Conservation (phyloP, 2,797 vertebrate species). For the Microctenopoma lineatum region DNA sequence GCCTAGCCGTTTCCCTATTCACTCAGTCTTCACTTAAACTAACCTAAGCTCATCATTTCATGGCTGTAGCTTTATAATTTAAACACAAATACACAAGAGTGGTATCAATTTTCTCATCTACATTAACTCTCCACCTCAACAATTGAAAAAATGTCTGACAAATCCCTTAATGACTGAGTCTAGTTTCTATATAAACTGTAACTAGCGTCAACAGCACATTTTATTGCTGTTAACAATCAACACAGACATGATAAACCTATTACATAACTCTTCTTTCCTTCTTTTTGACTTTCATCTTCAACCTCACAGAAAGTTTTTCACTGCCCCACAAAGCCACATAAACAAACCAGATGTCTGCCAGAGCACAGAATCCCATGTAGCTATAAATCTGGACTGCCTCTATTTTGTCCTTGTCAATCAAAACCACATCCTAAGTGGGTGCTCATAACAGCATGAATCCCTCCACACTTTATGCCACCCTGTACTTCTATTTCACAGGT, state of each 20-base stretch:
- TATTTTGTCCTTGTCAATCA: constrained; percentile 74
- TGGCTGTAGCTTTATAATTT: constrained; percentile 1
- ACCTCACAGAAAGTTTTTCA: constrained; percentile 60
- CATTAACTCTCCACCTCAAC: background rate
- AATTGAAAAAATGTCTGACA: background rate
- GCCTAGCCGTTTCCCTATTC: background rate
- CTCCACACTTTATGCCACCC: constrained; percentile 53
- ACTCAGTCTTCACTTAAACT: background rate
- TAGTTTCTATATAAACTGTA: constrained; percentile 18
- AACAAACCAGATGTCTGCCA: constrained; percentile 74
- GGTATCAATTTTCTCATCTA: background rate
- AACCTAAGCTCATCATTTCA: background rate
- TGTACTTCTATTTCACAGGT: constrained; percentile 59
- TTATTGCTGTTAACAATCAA: constrained; percentile 34
- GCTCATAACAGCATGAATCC: constrained; percentile 63
- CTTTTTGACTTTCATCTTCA: constrained; percentile 43
- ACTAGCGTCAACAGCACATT: constrained; percentile 13
- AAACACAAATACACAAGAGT: background rate
- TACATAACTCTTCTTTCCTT: constrained; percentile 45
- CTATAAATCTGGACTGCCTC: constrained; percentile 67
- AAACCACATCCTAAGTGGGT: constrained; percentile 65
- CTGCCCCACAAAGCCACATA: constrained; percentile 65
- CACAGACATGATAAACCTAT: constrained; percentile 44
- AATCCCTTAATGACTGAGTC: constrained; percentile 9
- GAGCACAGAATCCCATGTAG: constrained; percentile 51